These are phyloP conservation scores for Scaptodrosophila lebanonensis DNA, from an alignment of 1,140 invertebrate genomes.

Conservation along the genomic window DNA sequence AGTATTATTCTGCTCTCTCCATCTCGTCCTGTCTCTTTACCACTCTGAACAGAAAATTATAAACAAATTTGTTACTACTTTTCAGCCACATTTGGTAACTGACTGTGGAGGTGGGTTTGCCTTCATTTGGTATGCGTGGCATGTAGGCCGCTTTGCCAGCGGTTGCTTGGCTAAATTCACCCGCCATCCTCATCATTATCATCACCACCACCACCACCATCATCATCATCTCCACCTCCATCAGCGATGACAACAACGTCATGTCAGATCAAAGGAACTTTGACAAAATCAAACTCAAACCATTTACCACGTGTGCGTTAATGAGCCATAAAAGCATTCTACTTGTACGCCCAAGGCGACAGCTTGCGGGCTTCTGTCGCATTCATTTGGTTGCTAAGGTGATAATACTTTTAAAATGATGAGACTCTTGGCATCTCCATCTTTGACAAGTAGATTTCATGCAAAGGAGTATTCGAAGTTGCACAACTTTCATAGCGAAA, in stretches of 20 bases:
- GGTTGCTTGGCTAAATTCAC: conserved; percentile 21
- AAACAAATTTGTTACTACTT: conserved; percentile 62
- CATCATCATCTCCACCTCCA: conserved; percentile 11
- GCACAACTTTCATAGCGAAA: no score
- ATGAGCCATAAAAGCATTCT: conserved; percentile 70
- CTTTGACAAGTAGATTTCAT: no score
- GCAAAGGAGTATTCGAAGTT: no score
- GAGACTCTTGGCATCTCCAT: no score
- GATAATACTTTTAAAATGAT: conserved; percentile 43
- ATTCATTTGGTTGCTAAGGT: conserved; percentile 45
- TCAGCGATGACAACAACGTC: conserved; percentile 3
- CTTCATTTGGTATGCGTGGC: conserved; percentile 68
- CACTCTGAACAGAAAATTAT: conserved; percentile 43
- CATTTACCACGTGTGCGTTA: conserved; percentile 68
- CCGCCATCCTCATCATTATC: conserved; percentile 17
- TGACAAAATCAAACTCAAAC: conserved; percentile 56
- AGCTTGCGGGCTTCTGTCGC: conserved; percentile 16
- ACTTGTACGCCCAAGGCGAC: conserved; percentile 43
- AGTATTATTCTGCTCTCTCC: not conserved
- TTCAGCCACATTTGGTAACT: not conserved
- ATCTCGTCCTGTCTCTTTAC: conserved; percentile 1
- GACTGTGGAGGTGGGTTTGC: not conserved
- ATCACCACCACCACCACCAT: conserved; percentile 12
- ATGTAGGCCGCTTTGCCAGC: conserved; percentile 55
- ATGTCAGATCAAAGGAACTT: conserved; percentile 62